A percentile compares a stretch with the other conserved stretches of the same genome.
phyloP scores from a whole-genome alignment of 92 coral and sea anemone species.

The Porites rus region DNA sequence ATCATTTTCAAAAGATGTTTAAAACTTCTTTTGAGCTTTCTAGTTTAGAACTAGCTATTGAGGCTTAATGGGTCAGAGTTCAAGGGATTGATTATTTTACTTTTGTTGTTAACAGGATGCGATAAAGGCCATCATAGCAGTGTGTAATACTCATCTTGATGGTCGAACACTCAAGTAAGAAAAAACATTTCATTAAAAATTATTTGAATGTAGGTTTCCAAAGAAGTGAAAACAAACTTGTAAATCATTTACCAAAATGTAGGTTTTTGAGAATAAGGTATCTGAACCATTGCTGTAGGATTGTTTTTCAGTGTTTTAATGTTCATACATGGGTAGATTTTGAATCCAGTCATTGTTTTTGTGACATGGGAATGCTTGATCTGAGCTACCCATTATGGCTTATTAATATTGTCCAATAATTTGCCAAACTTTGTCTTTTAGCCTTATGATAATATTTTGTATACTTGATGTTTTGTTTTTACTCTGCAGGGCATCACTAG shows the following conservation, averaged over 20 bases:
- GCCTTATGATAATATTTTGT: not conserved
- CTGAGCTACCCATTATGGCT: no score
- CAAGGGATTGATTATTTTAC: not conserved
- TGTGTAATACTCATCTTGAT: conserved; percentile 92
- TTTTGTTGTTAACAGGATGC: conserved; percentile 79
- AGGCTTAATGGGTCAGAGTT: not conserved
- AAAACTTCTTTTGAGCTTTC: not conserved
- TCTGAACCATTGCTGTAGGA: no score
- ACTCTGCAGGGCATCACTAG: conserved; percentile 87
- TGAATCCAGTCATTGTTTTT: no score
- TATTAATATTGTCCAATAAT: not conserved
- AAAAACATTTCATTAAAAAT: not conserved
- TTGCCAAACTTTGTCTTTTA: not conserved
- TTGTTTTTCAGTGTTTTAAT: no score
- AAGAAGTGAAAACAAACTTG: no score
- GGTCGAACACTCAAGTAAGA: conserved; percentile 97
- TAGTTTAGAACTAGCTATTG: not conserved
- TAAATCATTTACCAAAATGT: no score
- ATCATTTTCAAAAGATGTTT: not conserved
- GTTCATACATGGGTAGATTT: no score
- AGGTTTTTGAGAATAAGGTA: no score
- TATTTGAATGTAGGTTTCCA: no score
- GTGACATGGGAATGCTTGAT: not conserved
- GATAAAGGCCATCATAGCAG: conserved; percentile 93
- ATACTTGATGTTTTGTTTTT: not conserved